Evolutionary conservation across 2,888 invertebrate genomes (phyloP), one percentile per base, ranked within the genome.

Genomic region (Hirudinaria manillensis): DNA sequence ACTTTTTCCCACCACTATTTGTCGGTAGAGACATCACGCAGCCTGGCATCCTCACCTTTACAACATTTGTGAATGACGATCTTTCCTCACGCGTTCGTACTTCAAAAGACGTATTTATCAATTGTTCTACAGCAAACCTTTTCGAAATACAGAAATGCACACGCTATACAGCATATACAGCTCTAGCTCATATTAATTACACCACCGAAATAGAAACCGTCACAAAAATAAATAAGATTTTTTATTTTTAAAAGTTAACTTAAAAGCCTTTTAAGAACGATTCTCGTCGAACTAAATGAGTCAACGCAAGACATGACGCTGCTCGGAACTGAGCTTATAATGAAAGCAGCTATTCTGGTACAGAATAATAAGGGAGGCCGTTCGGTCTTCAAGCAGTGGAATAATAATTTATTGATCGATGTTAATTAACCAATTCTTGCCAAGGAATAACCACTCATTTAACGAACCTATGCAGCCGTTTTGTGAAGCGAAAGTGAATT

Each of bases 1-100:
- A 87, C 77, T 32, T 34, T 38, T 73, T 73, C 36, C 65, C 34
- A 34, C 68, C 68, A 34, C 32, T 36, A 29, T 61, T 61, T 68
- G 68, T 36, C 36, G 68, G 68, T n/a, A 55, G 24, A 53, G 72
- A 72, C 73, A 73, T 73, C 16, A 61, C 55, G 73, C 56, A 65
- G n/a, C 56, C 55, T 36, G 73, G 73, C 73, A 73, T 73, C 36
- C 32, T 72, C 56, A 72, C 3, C 24, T 38, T 51, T 32, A 24
- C 45, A 72, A 72, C 53, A 55, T 61, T 61, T 24, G n/a, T 61
- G 61, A 61, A 29, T 61, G 24, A n/a, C 29, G 24, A 61, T 6
- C 61, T 61, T 61, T 61, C 29, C 29, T 29, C 61, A n/a, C 61
- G 24, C 29, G 3, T 24, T 29, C 61, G 61, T 45, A 45, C 16